phyloP scores from a whole-genome alignment of 2,888 invertebrate genomes.

The Agrotis ipsilon region DNA sequence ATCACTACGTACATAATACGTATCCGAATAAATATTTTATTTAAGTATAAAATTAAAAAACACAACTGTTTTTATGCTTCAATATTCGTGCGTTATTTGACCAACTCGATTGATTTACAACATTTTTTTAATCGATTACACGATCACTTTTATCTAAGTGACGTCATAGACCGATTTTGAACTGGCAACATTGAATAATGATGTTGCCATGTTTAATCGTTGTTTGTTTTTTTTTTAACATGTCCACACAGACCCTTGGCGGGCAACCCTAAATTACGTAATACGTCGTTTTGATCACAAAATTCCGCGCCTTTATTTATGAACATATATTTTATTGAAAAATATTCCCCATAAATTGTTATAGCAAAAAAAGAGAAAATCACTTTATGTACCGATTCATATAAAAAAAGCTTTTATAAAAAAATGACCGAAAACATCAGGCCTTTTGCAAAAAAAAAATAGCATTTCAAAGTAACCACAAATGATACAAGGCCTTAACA shows the following conservation, averaged over 20 bases:
- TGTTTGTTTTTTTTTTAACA: slow-evolving; percentile 64
- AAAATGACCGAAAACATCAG: slow-evolving; percentile 37
- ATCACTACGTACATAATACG: slow-evolving; percentile 82
- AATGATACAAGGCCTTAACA: no score
- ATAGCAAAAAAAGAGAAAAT: slow-evolving; percentile 31
- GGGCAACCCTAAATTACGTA: slow-evolving; percentile 68
- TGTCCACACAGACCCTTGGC: slow-evolving; percentile 61
- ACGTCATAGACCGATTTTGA: slow-evolving; percentile 63
- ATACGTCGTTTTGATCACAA: slow-evolving; percentile 76
- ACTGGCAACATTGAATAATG: slow-evolving; percentile 63
- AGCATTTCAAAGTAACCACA: no score
- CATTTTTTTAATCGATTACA: slow-evolving; percentile 57
- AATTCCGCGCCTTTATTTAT: slow-evolving; percentile 65
- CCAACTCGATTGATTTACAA: slow-evolving; percentile 67
- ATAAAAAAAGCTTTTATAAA: slow-evolving; percentile 16
- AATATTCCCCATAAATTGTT: slow-evolving; percentile 46
- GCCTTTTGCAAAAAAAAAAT: slow-evolving; percentile 16
- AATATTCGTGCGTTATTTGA: slow-evolving; percentile 78
- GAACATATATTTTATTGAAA: slow-evolving; percentile 68
- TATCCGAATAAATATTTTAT: slow-evolving; percentile 86
- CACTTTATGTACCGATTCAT: slow-evolving; percentile 26
- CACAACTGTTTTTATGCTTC: slow-evolving; percentile 85
- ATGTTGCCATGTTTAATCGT: slow-evolving; percentile 63
- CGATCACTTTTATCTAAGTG: slow-evolving; percentile 52
- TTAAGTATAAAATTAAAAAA: slow-evolving; percentile 90